Evolutionary conservation across 2,797 vertebrate species (phyloP).

Genomic region (Helostoma temminkii): DNA sequence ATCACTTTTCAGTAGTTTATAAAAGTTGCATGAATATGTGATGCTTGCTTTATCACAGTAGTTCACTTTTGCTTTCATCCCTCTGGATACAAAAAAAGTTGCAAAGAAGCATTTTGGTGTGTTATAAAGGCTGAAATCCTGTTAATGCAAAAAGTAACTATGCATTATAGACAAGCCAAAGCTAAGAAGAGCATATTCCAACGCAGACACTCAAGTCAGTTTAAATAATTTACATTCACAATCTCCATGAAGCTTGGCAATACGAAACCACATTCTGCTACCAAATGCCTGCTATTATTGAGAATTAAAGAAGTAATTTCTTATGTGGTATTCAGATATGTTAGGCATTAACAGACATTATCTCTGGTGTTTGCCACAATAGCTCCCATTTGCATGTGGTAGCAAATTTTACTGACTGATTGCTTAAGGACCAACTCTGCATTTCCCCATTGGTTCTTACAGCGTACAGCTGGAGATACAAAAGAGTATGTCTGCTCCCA

Average conservation of each 20-base stretch:
- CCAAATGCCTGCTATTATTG: conserved; percentile 40
- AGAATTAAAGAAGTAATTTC: conserved; percentile 38
- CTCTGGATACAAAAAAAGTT: conserved; percentile 25
- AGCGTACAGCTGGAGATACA: conserved; percentile 9
- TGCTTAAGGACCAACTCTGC: conserved; percentile 9
- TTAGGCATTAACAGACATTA: conserved; percentile 8
- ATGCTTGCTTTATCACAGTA: conserved; percentile 71
- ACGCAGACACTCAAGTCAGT: conserved; percentile 63
- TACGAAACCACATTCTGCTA: conserved; percentile 60
- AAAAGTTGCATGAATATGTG: conserved; percentile 67
- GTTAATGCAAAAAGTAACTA: conserved; percentile 43
- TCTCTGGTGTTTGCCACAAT: conserved; percentile 26
- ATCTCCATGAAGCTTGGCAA: conserved; percentile 64
- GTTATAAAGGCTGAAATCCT: conserved; percentile 34
- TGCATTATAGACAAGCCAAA: conserved; percentile 61
- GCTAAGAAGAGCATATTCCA: conserved; percentile 54
- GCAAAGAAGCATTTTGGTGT: conserved; percentile 13
- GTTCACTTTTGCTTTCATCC: conserved; percentile 67
- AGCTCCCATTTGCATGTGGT: conserved; percentile 10
- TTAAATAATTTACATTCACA: conserved; percentile 81
- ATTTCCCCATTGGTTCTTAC: conserved; percentile 27
- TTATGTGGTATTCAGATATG: conserved; percentile 12
- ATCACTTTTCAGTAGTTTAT: conserved; percentile 67
- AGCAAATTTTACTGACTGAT: conserved; percentile 17
- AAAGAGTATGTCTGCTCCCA: conserved; percentile 7